Evolutionary conservation across 2,797 vertebrate genomes (phyloP).

Genomic region (Lagorchestes hirsutus): DNA sequence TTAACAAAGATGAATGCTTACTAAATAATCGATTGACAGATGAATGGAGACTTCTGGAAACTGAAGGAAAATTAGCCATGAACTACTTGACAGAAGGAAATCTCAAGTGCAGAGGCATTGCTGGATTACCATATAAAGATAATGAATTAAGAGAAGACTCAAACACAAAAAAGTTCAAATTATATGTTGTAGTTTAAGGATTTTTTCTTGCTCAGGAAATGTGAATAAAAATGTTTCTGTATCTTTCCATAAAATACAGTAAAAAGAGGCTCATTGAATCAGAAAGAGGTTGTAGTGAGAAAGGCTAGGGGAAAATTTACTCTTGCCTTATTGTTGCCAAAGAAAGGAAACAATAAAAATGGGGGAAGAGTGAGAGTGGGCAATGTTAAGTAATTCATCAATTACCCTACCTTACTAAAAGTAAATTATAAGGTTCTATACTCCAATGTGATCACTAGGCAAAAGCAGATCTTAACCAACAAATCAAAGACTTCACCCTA

Average conservation of each 20-base stretch:
- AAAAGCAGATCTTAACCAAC: not conserved
- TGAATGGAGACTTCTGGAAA: not conserved
- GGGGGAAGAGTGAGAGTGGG: not conserved
- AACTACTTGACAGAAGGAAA: not conserved
- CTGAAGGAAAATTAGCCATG: not conserved
- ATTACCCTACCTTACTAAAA: not conserved
- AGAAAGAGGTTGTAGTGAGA: not conserved
- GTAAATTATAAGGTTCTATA: not conserved
- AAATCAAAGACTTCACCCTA: not conserved
- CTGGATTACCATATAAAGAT: slow-evolving; percentile 21
- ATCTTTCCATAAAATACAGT: slow-evolving; percentile 30
- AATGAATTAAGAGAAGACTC: slow-evolving; percentile 34
- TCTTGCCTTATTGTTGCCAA: not conserved
- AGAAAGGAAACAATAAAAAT: not conserved
- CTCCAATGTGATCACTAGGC: not conserved
- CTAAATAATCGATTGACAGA: slow-evolving; percentile 27
- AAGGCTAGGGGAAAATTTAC: not conserved
- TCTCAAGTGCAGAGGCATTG: not conserved
- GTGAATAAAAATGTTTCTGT: not conserved
- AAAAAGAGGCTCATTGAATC: slow-evolving; percentile 42
- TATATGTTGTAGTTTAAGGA: not conserved
- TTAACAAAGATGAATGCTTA: not conserved
- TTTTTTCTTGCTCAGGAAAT: not conserved
- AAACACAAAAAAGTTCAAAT: not conserved
- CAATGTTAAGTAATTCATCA: not conserved